These are phyloP conservation scores for Burhinus oedicnemus DNA, from an alignment of 2,113 vertebrate species.

Conservation along the genomic window DNA sequence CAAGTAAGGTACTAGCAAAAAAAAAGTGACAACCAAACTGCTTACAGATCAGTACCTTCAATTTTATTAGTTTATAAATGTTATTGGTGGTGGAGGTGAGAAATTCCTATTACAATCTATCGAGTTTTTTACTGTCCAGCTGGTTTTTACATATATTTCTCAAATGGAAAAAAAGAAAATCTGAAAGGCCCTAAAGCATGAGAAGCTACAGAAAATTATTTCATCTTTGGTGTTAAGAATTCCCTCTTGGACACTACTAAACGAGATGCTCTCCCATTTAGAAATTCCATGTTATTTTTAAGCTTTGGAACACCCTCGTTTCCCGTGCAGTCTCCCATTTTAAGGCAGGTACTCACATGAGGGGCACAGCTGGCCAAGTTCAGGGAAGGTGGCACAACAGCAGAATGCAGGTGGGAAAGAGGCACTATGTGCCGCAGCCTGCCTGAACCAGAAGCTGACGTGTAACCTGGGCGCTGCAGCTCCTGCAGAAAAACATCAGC, in stretches of 20 bases:
- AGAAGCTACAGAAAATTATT: not conserved
- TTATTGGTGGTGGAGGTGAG: not conserved
- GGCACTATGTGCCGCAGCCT: not conserved
- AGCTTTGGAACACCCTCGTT: not conserved
- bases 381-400: conserved; percentile 22
- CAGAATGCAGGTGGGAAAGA: not conserved
- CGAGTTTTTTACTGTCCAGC: not conserved
- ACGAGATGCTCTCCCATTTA: not conserved
- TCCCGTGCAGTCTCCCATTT: not conserved
- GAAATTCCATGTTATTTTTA: not conserved
- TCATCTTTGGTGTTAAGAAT: not conserved
- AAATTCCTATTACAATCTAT: not conserved
- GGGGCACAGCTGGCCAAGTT: conserved; percentile 24
- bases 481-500: conserved; percentile 72
- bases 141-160: not conserved
- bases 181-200: accelerated
- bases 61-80: not conserved
- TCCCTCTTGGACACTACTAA: not conserved
- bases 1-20: not conserved
- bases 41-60: not conserved
- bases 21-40: not conserved
- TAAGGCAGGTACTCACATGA: conserved; percentile 41
- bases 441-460: not conserved
- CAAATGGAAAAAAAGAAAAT: accelerated
- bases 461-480: conserved; percentile 75